phyloP scores from a whole-genome alignment of 1,140 invertebrate genomes.

The Drosophila elegans region DNA sequence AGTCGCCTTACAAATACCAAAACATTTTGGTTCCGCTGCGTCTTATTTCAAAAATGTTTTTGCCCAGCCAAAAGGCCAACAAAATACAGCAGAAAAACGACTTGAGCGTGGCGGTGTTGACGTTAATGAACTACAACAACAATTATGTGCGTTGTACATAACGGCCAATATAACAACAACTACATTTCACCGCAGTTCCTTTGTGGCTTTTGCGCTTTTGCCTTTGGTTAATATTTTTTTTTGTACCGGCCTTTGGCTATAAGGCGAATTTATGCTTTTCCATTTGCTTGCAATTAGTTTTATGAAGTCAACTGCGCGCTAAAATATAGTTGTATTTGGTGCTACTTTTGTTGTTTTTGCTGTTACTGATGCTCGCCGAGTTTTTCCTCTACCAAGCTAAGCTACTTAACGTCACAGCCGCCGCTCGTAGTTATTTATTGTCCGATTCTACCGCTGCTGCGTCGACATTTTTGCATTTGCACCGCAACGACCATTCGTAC shows the following conservation, averaged over 20 bases:
- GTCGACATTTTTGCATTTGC: slow-evolving; percentile 18
- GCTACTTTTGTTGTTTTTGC: neutral
- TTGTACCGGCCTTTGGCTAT: slow-evolving; percentile 12
- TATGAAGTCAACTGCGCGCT: slow-evolving; percentile 45
- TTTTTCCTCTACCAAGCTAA: slow-evolving; percentile 36
- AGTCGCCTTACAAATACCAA: neutral
- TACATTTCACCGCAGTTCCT: slow-evolving; percentile 14
- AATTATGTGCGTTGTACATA: slow-evolving; percentile 23
- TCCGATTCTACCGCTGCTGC: slow-evolving; percentile 25
- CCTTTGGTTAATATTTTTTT: neutral
- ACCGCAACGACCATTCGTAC: slow-evolving; percentile 5
- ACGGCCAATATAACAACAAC: neutral
- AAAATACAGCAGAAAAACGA: slow-evolving; percentile 15
- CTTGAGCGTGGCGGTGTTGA: slow-evolving; percentile 38
- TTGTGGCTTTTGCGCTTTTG: slow-evolving; percentile 11
- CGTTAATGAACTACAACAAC: slow-evolving; percentile 49
- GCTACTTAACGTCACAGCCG: slow-evolving; percentile 58
- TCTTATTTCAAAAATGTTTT: slow-evolving; percentile 40
- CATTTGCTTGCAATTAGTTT: slow-evolving; percentile 49
- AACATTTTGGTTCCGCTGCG: slow-evolving; percentile 1
- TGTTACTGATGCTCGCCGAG: slow-evolving; percentile 4
- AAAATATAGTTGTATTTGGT: slow-evolving; percentile 18
- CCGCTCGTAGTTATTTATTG: slow-evolving; percentile 49
- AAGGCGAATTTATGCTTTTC: slow-evolving; percentile 41
- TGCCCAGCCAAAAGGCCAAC: slow-evolving; percentile 30